A percentile compares a stretch with the other conserved stretches of the same genome.
These are phyloP conservation scores for Cephus runcator DNA, from an alignment of 2,888 invertebrate genomes.

Conservation along the genomic window DNA sequence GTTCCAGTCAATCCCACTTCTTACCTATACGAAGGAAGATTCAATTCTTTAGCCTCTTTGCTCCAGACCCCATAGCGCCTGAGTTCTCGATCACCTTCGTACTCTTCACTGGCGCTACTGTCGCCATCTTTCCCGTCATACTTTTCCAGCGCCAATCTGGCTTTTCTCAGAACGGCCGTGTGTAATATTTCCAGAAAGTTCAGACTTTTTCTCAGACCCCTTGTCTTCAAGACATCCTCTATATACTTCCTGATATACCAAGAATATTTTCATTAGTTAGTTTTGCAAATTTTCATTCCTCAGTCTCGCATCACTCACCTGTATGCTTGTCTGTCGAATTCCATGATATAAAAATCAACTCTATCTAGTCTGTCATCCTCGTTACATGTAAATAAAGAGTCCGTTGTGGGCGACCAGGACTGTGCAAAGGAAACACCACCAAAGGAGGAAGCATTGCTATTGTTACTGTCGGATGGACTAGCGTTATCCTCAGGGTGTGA, in stretches of 20 bases:
- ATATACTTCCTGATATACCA: conserved; percentile 76
- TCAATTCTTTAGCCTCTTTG: conserved; percentile 78
- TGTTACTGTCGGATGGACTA: conserved; percentile 68
- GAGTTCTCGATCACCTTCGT: conserved; percentile 68
- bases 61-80: conserved; percentile 81
- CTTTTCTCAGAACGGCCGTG: conserved; percentile 75
- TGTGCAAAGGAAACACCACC: conserved; percentile 42
- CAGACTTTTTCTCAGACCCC: conserved; percentile 85
- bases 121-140: conserved; percentile 40
- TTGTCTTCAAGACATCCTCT: conserved; percentile 87
- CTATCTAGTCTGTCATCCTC: conserved; percentile 47
- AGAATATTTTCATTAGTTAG: not conserved
- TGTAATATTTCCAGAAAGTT: conserved; percentile 82
- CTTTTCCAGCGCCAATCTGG: conserved; percentile 77
- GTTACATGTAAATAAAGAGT: conserved; percentile 39
- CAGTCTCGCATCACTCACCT: conserved; percentile 37
- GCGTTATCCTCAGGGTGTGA: conserved; percentile 47
- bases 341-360: conserved; percentile 52
- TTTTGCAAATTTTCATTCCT: not conserved
- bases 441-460: conserved; percentile 50
- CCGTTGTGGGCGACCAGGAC: conserved; percentile 48
- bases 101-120: conserved; percentile 44
- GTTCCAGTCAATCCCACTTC: not conserved
- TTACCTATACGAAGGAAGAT: conserved; percentile 82
- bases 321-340: conserved; percentile 56